Evolutionary conservation across 92 coral and sea anemone genomes (phyloP).

Genomic region (Isaurus tuberculatus): DNA sequence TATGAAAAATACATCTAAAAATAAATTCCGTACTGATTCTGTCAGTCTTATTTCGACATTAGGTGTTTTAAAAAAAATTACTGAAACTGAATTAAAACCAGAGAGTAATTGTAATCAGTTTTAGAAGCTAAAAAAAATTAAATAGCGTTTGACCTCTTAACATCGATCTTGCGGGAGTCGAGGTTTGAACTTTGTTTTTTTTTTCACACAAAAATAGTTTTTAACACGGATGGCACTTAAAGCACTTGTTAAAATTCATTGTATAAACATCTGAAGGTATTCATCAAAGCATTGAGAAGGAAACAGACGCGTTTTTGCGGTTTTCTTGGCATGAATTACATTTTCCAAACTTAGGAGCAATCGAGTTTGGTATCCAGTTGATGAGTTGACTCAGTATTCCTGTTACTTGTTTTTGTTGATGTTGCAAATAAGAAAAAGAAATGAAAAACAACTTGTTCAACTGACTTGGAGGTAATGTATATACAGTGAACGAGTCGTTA

Average conservation of each 20-base stretch:
- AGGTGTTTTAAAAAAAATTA: neutral
- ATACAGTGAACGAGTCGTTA: neutral
- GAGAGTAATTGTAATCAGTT: too few species aligned
- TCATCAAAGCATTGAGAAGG: constrained; percentile 4
- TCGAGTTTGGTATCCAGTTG: neutral
- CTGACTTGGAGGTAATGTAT: constrained; percentile 19
- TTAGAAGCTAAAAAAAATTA: too few species aligned
- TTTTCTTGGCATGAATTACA: neutral
- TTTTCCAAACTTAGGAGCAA: neutral
- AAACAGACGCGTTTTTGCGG: constrained; percentile 8
- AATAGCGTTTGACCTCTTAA: neutral
- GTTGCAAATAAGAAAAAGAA: neutral
- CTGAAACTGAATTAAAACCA: neutral
- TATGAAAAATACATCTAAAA: neutral
- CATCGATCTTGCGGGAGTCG: neutral
- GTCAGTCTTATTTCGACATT: too few species aligned
- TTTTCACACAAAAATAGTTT: neutral
- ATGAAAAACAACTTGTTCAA: neutral
- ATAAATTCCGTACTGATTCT: too few species aligned
- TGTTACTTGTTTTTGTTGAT: constrained; percentile 16
- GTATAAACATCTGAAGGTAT: neutral
- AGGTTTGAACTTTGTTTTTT: neutral
- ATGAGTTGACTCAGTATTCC: constrained; percentile 5
- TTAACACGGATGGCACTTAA: neutral
- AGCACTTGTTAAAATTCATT: neutral